Percentiles rank a stretch among this genome's conserved stretches.
Evolutionary conservation across 2,797 vertebrate genomes (phyloP).

Genomic region (Tokudaia muenninki): DNA sequence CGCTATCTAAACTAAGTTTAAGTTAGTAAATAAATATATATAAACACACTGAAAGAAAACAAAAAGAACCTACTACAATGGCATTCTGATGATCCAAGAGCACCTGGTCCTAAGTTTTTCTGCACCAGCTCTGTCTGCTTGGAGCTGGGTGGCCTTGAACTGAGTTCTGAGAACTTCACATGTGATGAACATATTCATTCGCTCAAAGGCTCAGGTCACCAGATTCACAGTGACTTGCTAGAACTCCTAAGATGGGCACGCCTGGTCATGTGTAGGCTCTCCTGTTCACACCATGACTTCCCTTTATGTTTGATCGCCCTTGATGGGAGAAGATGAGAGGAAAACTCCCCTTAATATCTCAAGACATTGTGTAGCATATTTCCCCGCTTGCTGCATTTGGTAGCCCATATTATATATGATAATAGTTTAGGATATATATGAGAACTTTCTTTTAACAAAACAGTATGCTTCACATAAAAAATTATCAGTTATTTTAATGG

Average conservation of each 20-base stretch:
- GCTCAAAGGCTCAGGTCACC: background rate
- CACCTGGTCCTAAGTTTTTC: background rate
- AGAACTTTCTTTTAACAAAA: background rate
- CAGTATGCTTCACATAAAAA: background rate
- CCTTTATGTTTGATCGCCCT: background rate
- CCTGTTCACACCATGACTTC: background rate
- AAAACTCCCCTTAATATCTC: background rate
- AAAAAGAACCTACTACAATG: background rate
- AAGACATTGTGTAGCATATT: background rate
- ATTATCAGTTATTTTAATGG: background rate
- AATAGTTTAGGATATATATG: background rate
- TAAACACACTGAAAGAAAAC: background rate
- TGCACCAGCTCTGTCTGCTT: background rate
- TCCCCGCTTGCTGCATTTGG: background rate
- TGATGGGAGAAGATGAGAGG: background rate
- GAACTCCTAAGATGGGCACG: too few species aligned
- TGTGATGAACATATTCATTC: accelerated
- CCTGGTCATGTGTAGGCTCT: background rate
- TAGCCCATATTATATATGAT: background rate
- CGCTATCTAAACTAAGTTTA: background rate
- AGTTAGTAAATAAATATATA: background rate
- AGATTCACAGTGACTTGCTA: background rate
- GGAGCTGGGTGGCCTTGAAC: background rate
- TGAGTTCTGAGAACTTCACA: background rate
- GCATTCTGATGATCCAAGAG: background rate